Conservation (phyloP, 1,140 invertebrate genomes). For the Cydia strobilella region DNA sequence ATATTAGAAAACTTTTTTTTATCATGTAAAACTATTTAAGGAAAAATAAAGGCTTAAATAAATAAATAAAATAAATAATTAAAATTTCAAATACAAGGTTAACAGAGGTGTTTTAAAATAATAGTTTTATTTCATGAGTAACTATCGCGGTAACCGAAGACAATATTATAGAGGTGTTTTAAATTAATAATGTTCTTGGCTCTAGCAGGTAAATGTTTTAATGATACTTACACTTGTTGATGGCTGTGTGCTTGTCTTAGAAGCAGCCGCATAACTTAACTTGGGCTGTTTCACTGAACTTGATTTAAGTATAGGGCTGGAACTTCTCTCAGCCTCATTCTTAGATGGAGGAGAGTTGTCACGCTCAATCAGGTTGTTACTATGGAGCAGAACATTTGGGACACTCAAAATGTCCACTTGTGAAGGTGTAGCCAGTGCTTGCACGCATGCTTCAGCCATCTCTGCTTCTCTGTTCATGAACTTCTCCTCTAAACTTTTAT, state of each 20-base stretch:
- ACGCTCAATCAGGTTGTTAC: constrained; percentile 46
- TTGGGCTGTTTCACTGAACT: constrained; percentile 49
- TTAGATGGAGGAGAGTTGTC: constrained; percentile 46
- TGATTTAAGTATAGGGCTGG: constrained; percentile 53
- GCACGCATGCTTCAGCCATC: constrained; percentile 70
- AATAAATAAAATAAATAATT: too few relatives aligned
- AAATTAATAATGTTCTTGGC: too few relatives aligned
- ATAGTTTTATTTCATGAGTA: too few relatives aligned
- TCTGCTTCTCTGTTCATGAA: constrained; percentile 59
- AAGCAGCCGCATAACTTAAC: constrained; percentile 63
- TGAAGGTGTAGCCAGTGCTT: constrained; percentile 58
- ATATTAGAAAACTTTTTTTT: too few relatives aligned
- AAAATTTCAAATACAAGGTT: too few relatives aligned
- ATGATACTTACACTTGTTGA: constrained; percentile 64
- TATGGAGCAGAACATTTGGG: constrained; percentile 55
- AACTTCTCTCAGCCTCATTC: constrained; percentile 45
- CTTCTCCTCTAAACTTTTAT: constrained; percentile 60
- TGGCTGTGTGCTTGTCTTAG: constrained; percentile 54
- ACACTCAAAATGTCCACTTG: constrained; percentile 59
- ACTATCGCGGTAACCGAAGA: too few relatives aligned
- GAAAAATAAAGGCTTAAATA: too few relatives aligned
- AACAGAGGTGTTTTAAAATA: too few relatives aligned
- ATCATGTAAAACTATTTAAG: too few relatives aligned
- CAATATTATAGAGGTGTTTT: too few relatives aligned
- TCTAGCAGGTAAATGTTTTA: too few relatives aligned